These are phyloP conservation scores for Sarcophaga carnaria DNA, from an alignment of 2,888 invertebrate genomes.

Conservation along the genomic window DNA sequence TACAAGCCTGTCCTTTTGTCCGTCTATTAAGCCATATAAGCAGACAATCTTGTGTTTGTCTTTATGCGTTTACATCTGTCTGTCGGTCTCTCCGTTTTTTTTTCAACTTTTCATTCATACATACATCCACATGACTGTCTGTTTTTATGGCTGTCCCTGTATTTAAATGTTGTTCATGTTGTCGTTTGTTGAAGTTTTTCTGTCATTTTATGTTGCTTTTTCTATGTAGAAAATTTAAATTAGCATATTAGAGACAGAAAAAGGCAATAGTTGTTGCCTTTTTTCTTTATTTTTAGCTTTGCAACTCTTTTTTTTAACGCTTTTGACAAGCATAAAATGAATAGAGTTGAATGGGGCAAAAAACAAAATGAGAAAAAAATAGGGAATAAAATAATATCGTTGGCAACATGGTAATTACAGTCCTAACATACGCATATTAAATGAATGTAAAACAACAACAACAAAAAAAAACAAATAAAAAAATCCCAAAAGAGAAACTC, in stretches of 20 bases:
- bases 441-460: slow-evolving; percentile 54
- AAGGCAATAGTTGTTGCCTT: slow-evolving; percentile 17
- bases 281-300: slow-evolving; percentile 17
- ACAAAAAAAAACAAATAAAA: background rate
- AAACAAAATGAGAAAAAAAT: slow-evolving; percentile 6
- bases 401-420: slow-evolving; percentile 71
- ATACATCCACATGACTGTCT: background rate
- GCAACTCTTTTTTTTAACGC: slow-evolving; percentile 5
- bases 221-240: slow-evolving; percentile 54
- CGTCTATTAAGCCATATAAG: slow-evolving; percentile 4
- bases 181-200: slow-evolving; percentile 64
- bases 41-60: slow-evolving; percentile 44
- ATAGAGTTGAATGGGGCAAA: background rate
- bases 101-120: background rate
- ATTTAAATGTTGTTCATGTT: slow-evolving; percentile 61
- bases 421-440: slow-evolving; percentile 70
- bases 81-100: background rate
- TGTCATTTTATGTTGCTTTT: slow-evolving; percentile 59
- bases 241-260: slow-evolving; percentile 51
- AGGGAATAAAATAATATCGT: slow-evolving; percentile 31
- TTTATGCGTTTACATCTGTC: slow-evolving; percentile 13
- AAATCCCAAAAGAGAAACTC: slow-evolving; percentile 9
- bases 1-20: slow-evolving; percentile 13
- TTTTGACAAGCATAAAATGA: background rate
- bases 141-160: background rate